Evolutionary conservation across 2,113 vertebrate species (phyloP).

Genomic region (Psilopsiagon aymara): DNA sequence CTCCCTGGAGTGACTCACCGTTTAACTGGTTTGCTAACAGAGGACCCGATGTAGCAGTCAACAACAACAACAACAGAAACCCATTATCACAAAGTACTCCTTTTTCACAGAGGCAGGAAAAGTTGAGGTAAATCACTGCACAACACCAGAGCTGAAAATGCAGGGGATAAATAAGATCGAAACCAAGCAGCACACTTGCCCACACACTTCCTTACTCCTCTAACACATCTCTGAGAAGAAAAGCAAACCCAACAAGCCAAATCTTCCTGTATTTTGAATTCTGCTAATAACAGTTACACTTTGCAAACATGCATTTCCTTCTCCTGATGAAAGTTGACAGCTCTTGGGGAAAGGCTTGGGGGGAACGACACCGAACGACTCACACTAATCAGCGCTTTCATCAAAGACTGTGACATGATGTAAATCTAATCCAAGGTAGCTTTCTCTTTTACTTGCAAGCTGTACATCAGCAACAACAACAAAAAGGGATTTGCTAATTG

Average conservation of each 20-base stretch:
- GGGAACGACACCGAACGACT: background rate
- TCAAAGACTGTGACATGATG: background rate
- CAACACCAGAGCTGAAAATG: background rate
- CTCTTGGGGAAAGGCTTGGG: background rate
- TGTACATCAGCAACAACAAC: background rate
- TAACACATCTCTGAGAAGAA: background rate
- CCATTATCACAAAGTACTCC: constrained; percentile 11
- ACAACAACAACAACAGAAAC: constrained; percentile 20
- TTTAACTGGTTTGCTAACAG: constrained; percentile 49
- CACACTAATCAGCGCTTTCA: background rate
- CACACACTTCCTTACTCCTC: constrained; percentile 4
- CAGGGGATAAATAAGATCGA: background rate
- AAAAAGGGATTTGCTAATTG: constrained; percentile 16
- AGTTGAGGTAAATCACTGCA: background rate
- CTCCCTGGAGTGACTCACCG: constrained; percentile 36
- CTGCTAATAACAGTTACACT: background rate
- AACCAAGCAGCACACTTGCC: constrained; percentile 19
- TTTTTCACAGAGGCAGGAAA: constrained; percentile 43
- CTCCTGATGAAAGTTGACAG: constrained; percentile 38
- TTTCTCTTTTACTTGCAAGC: constrained; percentile 22
- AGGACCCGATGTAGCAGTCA: background rate
- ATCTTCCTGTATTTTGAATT: background rate
- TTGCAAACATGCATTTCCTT: background rate
- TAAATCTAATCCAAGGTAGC: background rate
- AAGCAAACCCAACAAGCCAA: background rate